Evolutionary conservation across 2,888 invertebrate species (phyloP).

Genomic region (Uloborus plumipes): DNA sequence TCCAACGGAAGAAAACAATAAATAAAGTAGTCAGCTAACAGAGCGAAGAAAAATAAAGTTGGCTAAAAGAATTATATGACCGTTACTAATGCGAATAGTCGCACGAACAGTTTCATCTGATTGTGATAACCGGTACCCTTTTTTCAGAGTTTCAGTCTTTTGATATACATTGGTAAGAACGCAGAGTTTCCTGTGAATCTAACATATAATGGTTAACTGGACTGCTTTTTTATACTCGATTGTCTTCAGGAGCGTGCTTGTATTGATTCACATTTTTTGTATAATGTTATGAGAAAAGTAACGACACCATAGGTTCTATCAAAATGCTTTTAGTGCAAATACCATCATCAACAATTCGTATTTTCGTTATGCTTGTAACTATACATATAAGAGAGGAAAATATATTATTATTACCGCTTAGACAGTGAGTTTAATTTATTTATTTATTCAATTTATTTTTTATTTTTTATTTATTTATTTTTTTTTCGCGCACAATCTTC

Average conservation of each 20-base stretch:
- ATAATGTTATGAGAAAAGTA: no score
- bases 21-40: slow-evolving; percentile 52
- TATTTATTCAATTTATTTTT: no score
- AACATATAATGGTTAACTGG: slow-evolving; percentile 55
- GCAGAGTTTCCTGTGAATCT: slow-evolving; percentile 37
- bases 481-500: no score
- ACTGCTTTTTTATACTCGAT: slow-evolving; percentile 52
- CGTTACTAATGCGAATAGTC: slow-evolving; percentile 52
- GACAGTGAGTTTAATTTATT: no score
- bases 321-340: no score
- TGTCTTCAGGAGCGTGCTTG: slow-evolving; percentile 5
- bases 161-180: slow-evolving; percentile 53
- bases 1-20: slow-evolving; percentile 61
- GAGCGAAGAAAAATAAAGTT: slow-evolving; percentile 60
- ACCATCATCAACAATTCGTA: no score
- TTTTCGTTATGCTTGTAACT: no score
- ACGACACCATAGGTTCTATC: no score
- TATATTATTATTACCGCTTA: no score
- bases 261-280: no score
- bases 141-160: slow-evolving; percentile 41
- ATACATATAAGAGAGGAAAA: no score
- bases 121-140: slow-evolving; percentile 48
- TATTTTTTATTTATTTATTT: no score
- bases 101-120: slow-evolving; percentile 55
- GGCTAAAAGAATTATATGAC: slow-evolving; percentile 63